These are phyloP conservation scores for Sminthurides aquaticus DNA, from an alignment of 2,888 invertebrate genomes.

Conservation along the genomic window DNA sequence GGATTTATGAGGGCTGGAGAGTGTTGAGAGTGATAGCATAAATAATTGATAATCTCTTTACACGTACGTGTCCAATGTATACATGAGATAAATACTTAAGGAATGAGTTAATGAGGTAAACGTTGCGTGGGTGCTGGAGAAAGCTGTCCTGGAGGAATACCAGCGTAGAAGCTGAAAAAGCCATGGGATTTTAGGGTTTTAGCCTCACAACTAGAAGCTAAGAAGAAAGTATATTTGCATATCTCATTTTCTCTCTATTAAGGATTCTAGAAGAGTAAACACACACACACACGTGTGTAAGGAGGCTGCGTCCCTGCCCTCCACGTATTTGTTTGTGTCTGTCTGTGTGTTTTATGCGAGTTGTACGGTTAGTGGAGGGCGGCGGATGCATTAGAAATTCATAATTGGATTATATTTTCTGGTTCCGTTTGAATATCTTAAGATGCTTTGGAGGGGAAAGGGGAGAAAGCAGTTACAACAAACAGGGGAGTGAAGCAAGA, in stretches of 20 bases:
- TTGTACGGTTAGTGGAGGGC: background rate
- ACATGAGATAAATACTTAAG: background rate
- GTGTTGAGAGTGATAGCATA: background rate
- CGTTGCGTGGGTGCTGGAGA: too few species aligned
- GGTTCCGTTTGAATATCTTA: background rate
- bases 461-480: too few species aligned
- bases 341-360: background rate
- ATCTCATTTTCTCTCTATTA: background rate
- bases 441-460: background rate
- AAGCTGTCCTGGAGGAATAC: too few species aligned
- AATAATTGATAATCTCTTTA: background rate
- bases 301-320: too few species aligned
- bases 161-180: too few species aligned
- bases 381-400: slow-evolving; percentile 14
- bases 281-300: too few species aligned
- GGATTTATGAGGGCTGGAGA: background rate
- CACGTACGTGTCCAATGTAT: background rate
- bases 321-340: background rate
- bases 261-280: background rate
- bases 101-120: background rate
- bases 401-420: slow-evolving; percentile 19
- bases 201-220: too few species aligned
- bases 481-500: too few species aligned
- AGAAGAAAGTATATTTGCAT: background rate
- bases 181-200: background rate